Conservation (phyloP, 2,888 invertebrate species). For the Zele albiditarsus region DNA sequence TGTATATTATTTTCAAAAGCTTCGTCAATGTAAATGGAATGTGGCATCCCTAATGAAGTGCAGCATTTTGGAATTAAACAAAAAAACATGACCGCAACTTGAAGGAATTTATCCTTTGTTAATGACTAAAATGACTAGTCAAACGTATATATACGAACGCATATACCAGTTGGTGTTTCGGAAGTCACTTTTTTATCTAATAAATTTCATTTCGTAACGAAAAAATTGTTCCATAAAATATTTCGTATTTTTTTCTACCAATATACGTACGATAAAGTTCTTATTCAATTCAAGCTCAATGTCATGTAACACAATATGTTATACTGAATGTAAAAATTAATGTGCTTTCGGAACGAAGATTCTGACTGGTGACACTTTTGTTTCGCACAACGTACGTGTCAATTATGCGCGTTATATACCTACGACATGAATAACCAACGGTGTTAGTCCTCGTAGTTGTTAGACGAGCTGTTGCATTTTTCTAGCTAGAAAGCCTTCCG, state of each 20-base stretch:
- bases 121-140: slow-evolving; percentile 34
- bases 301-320: background rate
- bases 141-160: slow-evolving; percentile 28
- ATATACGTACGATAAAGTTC: no score
- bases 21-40: slow-evolving; percentile 73
- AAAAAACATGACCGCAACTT: slow-evolving; percentile 35
- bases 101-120: slow-evolving; percentile 27
- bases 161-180: slow-evolving; percentile 38
- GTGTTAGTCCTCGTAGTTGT: slow-evolving; percentile 71
- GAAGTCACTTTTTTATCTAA: slow-evolving; percentile 31
- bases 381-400: slow-evolving; percentile 55
- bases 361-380: slow-evolving; percentile 40
- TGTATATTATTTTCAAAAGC: slow-evolving; percentile 64
- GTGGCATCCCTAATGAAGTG: slow-evolving; percentile 71
- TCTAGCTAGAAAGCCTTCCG: slow-evolving; percentile 69
- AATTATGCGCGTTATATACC: slow-evolving; percentile 58
- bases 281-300: no score
- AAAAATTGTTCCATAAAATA: background rate
- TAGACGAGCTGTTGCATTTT: slow-evolving; percentile 72
- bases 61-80: slow-evolving; percentile 65
- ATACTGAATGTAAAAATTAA: background rate
- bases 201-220: slow-evolving; percentile 18
- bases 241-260: background rate
- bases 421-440: slow-evolving; percentile 64
- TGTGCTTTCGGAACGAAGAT: slow-evolving; percentile 38